phyloP scores from a whole-genome alignment of 1,140 invertebrate species.

The Metaphire vulgaris region DNA sequence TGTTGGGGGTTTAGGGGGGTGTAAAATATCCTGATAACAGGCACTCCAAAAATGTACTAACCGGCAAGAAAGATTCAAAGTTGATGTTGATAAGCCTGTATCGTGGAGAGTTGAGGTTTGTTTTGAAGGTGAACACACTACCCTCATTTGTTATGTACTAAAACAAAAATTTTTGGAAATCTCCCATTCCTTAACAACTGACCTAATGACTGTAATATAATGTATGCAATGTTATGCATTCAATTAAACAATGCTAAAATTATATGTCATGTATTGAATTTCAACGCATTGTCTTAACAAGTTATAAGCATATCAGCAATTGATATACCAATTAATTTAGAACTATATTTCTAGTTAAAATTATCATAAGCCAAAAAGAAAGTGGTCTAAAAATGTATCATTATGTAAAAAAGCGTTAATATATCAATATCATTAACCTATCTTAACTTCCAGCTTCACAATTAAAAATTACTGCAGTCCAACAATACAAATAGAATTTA shows the following conservation, averaged over 20 bases:
- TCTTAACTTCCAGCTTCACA: too few species aligned
- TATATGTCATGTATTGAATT: background rate
- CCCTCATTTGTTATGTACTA: constrained; percentile 88
- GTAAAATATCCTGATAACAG: background rate
- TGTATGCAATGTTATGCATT: background rate
- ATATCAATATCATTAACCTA: too few species aligned
- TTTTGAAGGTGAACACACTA: constrained; percentile 74
- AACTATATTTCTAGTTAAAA: background rate
- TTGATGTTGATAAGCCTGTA: constrained; percentile 83
- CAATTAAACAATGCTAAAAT: background rate
- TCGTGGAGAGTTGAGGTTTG: constrained; percentile 88
- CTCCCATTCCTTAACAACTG: constrained; percentile 3
- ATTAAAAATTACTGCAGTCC: too few species aligned
- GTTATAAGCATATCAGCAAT: background rate
- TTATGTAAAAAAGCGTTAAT: background rate
- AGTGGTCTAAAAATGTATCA: background rate
- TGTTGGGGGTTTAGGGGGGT: too few species aligned
- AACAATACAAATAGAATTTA: too few species aligned
- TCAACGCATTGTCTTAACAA: background rate
- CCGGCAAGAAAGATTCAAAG: constrained; percentile 63
- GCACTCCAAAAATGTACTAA: constrained; percentile 27
- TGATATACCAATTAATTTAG: background rate
- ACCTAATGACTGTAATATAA: constrained; percentile 19
- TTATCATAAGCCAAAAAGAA: constrained; percentile 4
- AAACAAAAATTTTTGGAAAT: constrained; percentile 38